These are phyloP conservation scores for Crotalus helleri DNA, from an alignment of 2,113 vertebrate genomes.

Conservation along the genomic window DNA sequence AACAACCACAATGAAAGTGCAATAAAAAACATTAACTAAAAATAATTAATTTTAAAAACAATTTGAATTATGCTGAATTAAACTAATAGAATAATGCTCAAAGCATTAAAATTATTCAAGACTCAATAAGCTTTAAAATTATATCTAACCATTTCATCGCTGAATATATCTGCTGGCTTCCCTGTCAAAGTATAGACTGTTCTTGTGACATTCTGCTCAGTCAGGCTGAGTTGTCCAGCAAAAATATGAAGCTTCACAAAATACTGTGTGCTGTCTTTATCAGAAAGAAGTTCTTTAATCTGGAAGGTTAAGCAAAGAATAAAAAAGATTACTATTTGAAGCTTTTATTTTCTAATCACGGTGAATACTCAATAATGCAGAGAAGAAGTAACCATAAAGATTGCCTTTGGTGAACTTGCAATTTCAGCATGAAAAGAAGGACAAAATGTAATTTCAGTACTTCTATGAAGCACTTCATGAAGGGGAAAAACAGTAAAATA, in stretches of 20 bases:
- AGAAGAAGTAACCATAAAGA: neutral
- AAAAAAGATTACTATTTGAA: neutral
- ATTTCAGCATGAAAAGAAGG: neutral
- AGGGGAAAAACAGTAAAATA: neutral
- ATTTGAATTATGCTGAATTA: neutral
- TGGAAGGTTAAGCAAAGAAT: slow-evolving; percentile 46
- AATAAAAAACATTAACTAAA: neutral
- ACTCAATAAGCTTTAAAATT: neutral
- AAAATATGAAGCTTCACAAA: slow-evolving; percentile 86
- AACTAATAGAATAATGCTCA: neutral
- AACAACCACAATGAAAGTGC: neutral
- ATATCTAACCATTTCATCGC: slow-evolving; percentile 68
- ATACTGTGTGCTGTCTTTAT: slow-evolving; percentile 71
- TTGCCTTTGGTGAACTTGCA: neutral
- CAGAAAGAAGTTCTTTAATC: slow-evolving; percentile 72
- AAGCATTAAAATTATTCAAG: neutral
- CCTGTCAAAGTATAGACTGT: slow-evolving; percentile 85
- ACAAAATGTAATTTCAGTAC: neutral
- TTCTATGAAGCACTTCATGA: neutral
- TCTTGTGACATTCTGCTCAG: slow-evolving; percentile 69
- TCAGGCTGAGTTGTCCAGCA: slow-evolving; percentile 74
- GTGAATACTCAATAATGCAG: neutral
- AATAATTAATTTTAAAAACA: neutral
- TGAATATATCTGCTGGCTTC: slow-evolving; percentile 74
- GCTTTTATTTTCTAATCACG: neutral